Conservation (phyloP, 2,888 invertebrate genomes). For the Plusia festucae region DNA sequence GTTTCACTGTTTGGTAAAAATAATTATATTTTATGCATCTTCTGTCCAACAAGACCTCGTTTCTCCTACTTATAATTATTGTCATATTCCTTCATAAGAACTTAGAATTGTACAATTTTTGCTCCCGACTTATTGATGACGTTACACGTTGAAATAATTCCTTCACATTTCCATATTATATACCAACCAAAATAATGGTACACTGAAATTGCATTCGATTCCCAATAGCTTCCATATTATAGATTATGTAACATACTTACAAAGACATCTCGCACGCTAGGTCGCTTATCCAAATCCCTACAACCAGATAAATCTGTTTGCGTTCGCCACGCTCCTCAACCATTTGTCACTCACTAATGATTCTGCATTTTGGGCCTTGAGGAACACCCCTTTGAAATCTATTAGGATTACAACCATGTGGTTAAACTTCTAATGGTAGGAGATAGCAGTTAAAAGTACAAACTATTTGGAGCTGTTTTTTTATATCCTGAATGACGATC, state of each 20-base stretch:
- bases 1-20: too few relatives aligned
- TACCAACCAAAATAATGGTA: neutral
- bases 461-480: neutral
- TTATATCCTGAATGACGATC: neutral
- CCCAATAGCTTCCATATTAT: neutral
- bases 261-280: constrained; percentile 24
- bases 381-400: constrained; percentile 47
- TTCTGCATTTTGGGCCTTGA: constrained; percentile 43
- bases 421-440: constrained; percentile 1
- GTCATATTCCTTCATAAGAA: too few relatives aligned
- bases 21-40: too few relatives aligned
- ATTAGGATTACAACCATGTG: constrained; percentile 28
- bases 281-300: constrained; percentile 41
- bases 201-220: neutral
- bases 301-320: constrained; percentile 48
- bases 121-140: too few relatives aligned
- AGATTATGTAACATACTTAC: constrained; percentile 29
- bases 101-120: too few relatives aligned
- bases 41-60: too few relatives aligned
- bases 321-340: constrained; percentile 50
- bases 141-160: too few relatives aligned
- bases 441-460: neutral
- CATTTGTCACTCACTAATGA: constrained; percentile 64
- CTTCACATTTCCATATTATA: neutral
- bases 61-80: too few relatives aligned